phyloP scores from a whole-genome alignment of 1,140 invertebrate species.

The Leptopilina clavipes region DNA sequence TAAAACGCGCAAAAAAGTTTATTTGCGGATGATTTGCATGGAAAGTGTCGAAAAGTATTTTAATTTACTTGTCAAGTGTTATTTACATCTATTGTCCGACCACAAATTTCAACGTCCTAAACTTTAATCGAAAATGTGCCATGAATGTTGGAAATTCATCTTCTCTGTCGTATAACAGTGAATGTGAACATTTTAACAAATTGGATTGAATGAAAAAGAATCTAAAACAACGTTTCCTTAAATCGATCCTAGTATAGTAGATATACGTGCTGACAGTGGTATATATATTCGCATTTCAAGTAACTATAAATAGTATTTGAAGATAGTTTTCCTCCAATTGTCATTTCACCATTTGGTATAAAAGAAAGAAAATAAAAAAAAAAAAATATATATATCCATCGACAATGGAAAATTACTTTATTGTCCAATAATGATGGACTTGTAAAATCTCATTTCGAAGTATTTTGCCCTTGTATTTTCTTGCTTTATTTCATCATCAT shows the following conservation, averaged over 20 bases:
- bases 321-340: not conserved
- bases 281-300: not conserved
- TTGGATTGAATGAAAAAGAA: slow-evolving; percentile 15
- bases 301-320: not conserved
- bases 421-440: not conserved
- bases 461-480: too few species aligned
- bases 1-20: not conserved
- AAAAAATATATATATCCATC: not conserved
- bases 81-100: not conserved
- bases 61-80: not conserved
- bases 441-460: not conserved
- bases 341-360: not conserved
- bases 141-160: slow-evolving; percentile 14
- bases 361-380: not conserved
- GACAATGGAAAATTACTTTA: not conserved
- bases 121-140: slow-evolving; percentile 16
- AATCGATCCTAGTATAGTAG: not conserved
- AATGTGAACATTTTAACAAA: not conserved
- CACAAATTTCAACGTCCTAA: slow-evolving; percentile 8
- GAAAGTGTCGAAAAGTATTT: slow-evolving; percentile 3
- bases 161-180: not conserved
- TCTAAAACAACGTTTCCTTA: slow-evolving; percentile 3
- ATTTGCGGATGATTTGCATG: not conserved
- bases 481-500: too few species aligned
- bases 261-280: not conserved